These are phyloP conservation scores for Volucella inflata DNA, from an alignment of 2,888 invertebrate species.

Conservation along the genomic window DNA sequence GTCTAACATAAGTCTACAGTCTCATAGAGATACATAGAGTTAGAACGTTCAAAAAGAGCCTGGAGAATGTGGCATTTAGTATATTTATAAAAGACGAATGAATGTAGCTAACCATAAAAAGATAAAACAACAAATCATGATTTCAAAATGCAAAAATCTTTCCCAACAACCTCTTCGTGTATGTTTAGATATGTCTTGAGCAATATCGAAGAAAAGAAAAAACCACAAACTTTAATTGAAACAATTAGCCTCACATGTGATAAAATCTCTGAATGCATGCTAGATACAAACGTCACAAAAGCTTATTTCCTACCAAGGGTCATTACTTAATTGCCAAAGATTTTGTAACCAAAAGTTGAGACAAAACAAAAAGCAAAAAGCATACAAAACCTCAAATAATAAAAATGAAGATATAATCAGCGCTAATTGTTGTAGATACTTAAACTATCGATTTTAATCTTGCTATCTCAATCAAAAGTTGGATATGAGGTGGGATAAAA, in stretches of 20 bases:
- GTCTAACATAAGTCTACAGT: too few relatives aligned
- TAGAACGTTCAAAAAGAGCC: too few relatives aligned
- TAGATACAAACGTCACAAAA: slow-evolving; percentile 4
- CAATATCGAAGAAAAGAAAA: background rate
- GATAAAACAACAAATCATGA: too few relatives aligned
- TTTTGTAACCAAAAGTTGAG: slow-evolving; percentile 23
- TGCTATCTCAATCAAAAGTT: slow-evolving; percentile 37
- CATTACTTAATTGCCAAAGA: slow-evolving; percentile 58
- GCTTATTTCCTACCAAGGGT: slow-evolving; percentile 46
- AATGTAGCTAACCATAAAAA: too few relatives aligned
- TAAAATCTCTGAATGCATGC: background rate
- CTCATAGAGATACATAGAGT: too few relatives aligned
- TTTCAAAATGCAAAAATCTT: too few relatives aligned
- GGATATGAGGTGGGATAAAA: background rate
- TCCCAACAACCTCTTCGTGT: too few relatives aligned
- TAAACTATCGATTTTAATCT: slow-evolving; percentile 39
- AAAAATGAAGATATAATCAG: slow-evolving; percentile 48
- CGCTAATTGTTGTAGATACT: slow-evolving; percentile 58
- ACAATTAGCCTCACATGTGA: slow-evolving; percentile 31
- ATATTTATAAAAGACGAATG: too few relatives aligned
- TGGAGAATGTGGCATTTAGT: too few relatives aligned
- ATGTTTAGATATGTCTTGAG: background rate
- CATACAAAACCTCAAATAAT: background rate
- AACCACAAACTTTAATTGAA: slow-evolving; percentile 30
- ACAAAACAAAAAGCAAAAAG: background rate